Conservation (phyloP, 2,797 vertebrate genomes). For the Girardinus metallicus region DNA sequence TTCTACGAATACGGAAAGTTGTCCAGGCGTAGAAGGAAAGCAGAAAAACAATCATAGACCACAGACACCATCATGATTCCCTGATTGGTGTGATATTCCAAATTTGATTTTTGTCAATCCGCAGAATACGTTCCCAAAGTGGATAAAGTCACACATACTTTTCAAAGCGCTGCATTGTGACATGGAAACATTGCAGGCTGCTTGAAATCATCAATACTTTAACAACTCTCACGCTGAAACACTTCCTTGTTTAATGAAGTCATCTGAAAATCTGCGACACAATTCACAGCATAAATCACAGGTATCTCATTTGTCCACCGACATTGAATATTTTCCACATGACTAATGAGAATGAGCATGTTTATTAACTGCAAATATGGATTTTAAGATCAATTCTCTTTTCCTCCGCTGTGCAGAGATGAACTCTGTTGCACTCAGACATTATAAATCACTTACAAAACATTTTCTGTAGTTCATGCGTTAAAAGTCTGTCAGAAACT, state of each 20-base stretch:
- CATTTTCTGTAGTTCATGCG: neutral
- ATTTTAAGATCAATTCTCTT: slow-evolving; percentile 9
- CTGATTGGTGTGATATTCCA: neutral
- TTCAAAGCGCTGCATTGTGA: neutral
- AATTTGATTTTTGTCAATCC: neutral
- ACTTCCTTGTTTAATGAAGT: slow-evolving; percentile 3
- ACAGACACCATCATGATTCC: neutral
- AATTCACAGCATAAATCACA: slow-evolving; percentile 8
- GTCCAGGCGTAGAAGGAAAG: neutral
- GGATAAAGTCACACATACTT: neutral
- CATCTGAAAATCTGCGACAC: slow-evolving; percentile 3
- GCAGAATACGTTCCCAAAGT: neutral
- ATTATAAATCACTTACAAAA: neutral
- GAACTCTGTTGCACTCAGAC: neutral
- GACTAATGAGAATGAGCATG: slow-evolving; percentile 11
- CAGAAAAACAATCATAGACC: neutral
- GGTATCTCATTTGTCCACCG: slow-evolving; percentile 9
- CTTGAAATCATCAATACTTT: neutral
- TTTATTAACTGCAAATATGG: slow-evolving; percentile 19
- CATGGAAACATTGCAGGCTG: neutral
- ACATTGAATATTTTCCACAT: slow-evolving; percentile 6
- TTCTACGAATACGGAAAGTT: neutral
- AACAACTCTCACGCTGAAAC: neutral
- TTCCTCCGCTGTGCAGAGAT: neutral
- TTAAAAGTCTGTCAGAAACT: neutral